Evolutionary conservation across 1,140 invertebrate genomes (phyloP).

Genomic region (Globodera ellingtonae): DNA sequence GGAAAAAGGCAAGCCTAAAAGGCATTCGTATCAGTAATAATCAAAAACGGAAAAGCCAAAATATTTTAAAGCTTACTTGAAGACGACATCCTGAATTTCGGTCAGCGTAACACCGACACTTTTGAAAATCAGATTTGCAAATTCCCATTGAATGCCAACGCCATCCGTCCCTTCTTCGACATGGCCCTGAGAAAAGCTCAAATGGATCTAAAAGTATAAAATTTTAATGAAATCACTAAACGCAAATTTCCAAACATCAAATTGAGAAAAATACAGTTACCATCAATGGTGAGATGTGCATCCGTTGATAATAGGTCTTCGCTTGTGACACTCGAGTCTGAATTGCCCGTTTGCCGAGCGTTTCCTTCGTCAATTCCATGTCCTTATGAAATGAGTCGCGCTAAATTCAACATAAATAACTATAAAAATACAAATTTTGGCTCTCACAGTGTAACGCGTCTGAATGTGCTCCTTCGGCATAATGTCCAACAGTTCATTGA

Average conservation of each 20-base stretch:
- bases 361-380: constrained; percentile 55
- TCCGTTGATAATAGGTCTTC: constrained; percentile 90
- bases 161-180: constrained; percentile 67
- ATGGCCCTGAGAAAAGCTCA: constrained; percentile 77
- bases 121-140: constrained; percentile 74
- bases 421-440: no score
- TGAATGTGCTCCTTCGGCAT: constrained; percentile 16
- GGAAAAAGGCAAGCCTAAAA: constrained; percentile 84
- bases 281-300: constrained; percentile 95
- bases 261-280: constrained; percentile 67
- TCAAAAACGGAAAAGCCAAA: neutral
- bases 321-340: constrained; percentile 70
- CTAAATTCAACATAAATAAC: constrained; percentile 41
- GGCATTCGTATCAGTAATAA: no score
- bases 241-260: constrained; percentile 40
- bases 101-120: constrained; percentile 79
- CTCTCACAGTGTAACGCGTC: constrained; percentile 13
- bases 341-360: constrained; percentile 62
- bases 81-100: constrained; percentile 95
- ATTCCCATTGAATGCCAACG: constrained; percentile 66
- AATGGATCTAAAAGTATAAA: constrained; percentile 72
- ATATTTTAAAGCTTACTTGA: constrained; percentile 71
- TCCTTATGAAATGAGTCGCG: constrained; percentile 66
- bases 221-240: neutral
- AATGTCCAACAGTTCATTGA: constrained; percentile 70